Conservation (phyloP, 2,113 vertebrate genomes). For the Mormoops blainvillei region DNA sequence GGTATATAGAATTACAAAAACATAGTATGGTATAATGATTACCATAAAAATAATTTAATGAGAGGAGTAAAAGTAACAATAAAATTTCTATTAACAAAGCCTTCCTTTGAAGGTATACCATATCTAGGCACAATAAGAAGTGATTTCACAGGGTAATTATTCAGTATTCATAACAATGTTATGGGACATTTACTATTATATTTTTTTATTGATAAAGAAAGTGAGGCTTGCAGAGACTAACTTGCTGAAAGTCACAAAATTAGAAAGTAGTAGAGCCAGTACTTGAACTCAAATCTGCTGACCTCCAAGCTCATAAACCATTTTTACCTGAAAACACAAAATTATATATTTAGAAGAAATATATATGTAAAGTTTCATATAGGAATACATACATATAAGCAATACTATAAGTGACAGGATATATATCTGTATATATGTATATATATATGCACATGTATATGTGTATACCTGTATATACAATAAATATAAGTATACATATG, state of each 20-base stretch:
- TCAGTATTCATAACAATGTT: not conserved
- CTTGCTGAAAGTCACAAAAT: not conserved
- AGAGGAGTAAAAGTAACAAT: not conserved
- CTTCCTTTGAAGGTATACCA: not conserved
- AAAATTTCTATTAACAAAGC: not conserved
- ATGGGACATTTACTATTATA: not conserved
- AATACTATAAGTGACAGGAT: not conserved
- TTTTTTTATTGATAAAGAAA: constrained; percentile 20
- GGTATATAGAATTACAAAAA: not conserved
- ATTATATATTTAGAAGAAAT: not conserved
- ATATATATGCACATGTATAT: not conserved
- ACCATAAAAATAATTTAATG: not conserved
- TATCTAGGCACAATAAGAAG: not conserved
- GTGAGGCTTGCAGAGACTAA: not conserved
- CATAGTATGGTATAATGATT: not conserved
- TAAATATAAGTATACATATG: not conserved
- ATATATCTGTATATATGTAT: not conserved
- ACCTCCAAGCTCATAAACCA: not conserved
- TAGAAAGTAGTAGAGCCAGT: not conserved
- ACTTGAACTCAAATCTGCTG: not conserved
- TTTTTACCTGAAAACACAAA: constrained; percentile 13
- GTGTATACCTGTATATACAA: not conserved
- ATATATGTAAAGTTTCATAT: not conserved
- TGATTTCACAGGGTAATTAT: not conserved
- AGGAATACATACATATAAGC: not conserved